A percentile compares a stretch with the other conserved stretches of the same genome.
Conservation (phyloP, 2,888 invertebrate genomes). For the Orthosia gracilis region DNA sequence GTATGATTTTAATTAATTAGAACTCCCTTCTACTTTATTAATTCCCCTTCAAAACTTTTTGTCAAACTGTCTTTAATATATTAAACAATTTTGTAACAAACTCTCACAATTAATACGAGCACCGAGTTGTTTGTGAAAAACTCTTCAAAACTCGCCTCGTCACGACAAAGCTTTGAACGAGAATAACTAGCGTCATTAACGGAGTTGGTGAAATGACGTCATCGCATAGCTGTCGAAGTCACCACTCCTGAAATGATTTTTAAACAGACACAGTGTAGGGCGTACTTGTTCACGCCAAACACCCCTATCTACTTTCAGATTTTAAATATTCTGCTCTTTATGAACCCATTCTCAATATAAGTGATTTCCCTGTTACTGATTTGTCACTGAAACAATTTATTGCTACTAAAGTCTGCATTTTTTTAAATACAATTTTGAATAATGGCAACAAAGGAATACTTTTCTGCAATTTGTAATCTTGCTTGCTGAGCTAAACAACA, state of each 20-base stretch:
- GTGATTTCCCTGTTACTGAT: too few relatives aligned
- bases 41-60: constrained; percentile 4
- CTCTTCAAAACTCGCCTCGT: constrained; percentile 21
- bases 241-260: neutral
- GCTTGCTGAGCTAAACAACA: too few relatives aligned
- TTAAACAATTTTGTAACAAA: constrained; percentile 18
- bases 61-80: constrained; percentile 2
- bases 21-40: neutral
- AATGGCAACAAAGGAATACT: too few relatives aligned
- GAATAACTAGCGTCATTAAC: constrained; percentile 36
- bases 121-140: constrained; percentile 25
- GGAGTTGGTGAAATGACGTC: constrained; percentile 14
- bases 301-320: neutral
- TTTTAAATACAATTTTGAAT: too few relatives aligned
- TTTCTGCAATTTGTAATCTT: too few relatives aligned
- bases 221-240: neutral
- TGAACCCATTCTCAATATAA: too few relatives aligned
- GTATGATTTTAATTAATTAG: constrained; percentile 12
- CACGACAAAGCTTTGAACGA: constrained; percentile 28
- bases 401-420: too few relatives aligned
- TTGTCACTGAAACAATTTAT: too few relatives aligned
- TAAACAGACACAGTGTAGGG: neutral
- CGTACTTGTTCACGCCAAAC: neutral
- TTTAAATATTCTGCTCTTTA: too few relatives aligned
- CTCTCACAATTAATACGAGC: neutral